Base-by-base conservation (phyloP, 2,888 invertebrate species). In the Electrophaes corylata region DNA sequence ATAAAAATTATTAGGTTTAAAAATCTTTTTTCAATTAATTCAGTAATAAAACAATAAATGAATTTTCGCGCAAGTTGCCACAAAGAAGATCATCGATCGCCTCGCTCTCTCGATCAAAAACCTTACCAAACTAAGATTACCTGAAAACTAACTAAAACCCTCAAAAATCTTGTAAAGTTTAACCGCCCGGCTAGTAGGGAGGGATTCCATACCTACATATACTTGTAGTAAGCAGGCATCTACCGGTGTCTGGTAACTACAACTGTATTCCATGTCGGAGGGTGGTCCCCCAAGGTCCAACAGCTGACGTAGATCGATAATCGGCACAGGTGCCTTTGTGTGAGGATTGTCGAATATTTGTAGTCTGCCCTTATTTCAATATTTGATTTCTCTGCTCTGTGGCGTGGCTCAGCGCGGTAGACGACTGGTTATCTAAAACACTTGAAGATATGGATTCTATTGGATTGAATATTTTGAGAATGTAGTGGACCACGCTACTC, bases 271-370 rank as follows among this genome's bases (percentile, higher is more conserved):
- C 43, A 33, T 46, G 41, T 8, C 41, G 29, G 29, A 44, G 59
- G 55, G 59, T 60, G 50, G 45, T 41, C 59, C 50, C 53, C 59
- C 50, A 55, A 55, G 59, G 54, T 51, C 51, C 29, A 37, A 40
- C 54, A 60, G 59, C 50, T 60, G 59, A 55, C 37, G 23, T 31
- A 19, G n/a, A 60, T 60, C 59, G 55, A 60, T 60, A 59, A 4
- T 23, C 8, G 19, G 31, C 4, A 56, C 60, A 60, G 60, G 60
- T 60, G 60, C 44, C 52, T 43, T 49, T 48, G 51, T 56, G 39
- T 18, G 46, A 31, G 53, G 44, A 40, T 43, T 41, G 40, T 26
- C 35, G 46, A 35, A 31, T 57, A 57, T 50, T 57, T 57, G 51
- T 39, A 37, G 45, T 33, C 33, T 44, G 37, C 19, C 3, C 16